Evolutionary conservation across 1,140 invertebrate species (phyloP), one percentile per base, ranked within the genome.

Genomic region (Paramacrobiotus metropolitanus): DNA sequence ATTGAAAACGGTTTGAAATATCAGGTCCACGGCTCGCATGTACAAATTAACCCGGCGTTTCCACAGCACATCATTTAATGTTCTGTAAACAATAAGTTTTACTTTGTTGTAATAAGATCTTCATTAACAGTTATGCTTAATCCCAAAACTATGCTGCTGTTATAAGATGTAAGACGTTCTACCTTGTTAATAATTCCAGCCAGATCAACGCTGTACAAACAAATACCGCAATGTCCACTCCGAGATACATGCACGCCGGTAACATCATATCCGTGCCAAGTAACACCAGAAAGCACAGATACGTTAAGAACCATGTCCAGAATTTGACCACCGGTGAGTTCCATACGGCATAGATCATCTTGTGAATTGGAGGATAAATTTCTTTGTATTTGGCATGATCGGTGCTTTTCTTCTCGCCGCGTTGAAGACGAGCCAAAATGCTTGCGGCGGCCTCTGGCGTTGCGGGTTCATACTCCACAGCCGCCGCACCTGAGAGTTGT

Each of bases 321-420:
- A 70, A 70, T 59, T 70, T 70, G 1, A 69, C 70, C 21, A 70
- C 66, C 0, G 68, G 68, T 3, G 68, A 68, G 60, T 63, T 67
- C 68, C 68, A 70, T 65, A 70, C 65, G 9, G 68, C 29, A 34
- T 63, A 61, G 44, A 70, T 64, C 70, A 70, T 70, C 31, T 63
- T 69, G 63, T 62, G 65, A 20, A 67, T 29, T 24, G 64, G 64
- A 9, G 66, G 67, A 29, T 66, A 65, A 24, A 34, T 9, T 55
- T 55, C 48, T 24, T 15, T 55, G 15, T 55, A 24, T 24, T 55
- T 55, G 34, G 34, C 34, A n/a, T 15, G 9, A n/a, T n/a, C 34
- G 9, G 34, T 15, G 34, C 9, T 9, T 9, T 40, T 40, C n/a
- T 40, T 40, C 34, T 40, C 9, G 34, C n/a, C n/a, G n/a, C n/a